phyloP scores from a whole-genome alignment of 2,888 invertebrate species.

The Thumatha senex region DNA sequence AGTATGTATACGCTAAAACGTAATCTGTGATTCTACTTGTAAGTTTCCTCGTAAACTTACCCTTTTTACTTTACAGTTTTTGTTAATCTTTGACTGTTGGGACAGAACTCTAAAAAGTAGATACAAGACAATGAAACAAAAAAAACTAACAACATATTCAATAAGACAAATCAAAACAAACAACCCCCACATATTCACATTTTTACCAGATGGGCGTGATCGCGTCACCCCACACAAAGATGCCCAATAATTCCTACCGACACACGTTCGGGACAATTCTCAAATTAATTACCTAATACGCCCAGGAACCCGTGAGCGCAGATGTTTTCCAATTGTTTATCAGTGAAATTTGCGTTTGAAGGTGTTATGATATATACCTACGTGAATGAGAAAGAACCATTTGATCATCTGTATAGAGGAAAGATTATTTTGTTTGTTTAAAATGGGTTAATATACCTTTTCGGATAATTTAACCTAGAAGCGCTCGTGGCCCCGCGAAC shows the following conservation, averaged over 20 bases:
- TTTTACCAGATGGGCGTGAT: conserved; percentile 33
- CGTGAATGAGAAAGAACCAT: conserved; percentile 1
- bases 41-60: too few relatives aligned
- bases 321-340: conserved; percentile 36
- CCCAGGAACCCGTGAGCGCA: conserved; percentile 44
- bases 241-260: conserved; percentile 31
- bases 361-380: conserved; percentile 9
- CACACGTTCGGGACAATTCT: conserved; percentile 45
- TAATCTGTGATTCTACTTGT: too few relatives aligned
- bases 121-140: not conserved
- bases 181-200: conserved; percentile 13
- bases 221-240: conserved; percentile 34
- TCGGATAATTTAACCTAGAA: too few relatives aligned
- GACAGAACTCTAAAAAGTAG: not conserved
- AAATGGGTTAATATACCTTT: too few relatives aligned
- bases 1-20: too few relatives aligned
- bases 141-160: conserved; percentile 4
- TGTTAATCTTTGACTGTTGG: too few relatives aligned
- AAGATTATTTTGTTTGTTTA: too few relatives aligned
- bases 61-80: too few relatives aligned
- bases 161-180: conserved; percentile 3
- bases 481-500: too few relatives aligned
- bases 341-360: conserved; percentile 16
- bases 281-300: conserved; percentile 61
- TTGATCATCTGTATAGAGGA: too few relatives aligned